A percentile compares a stretch with the other conserved stretches of the same genome.
Evolutionary conservation across 2,888 invertebrate species (phyloP).

Genomic region (Macrophya annulata): DNA sequence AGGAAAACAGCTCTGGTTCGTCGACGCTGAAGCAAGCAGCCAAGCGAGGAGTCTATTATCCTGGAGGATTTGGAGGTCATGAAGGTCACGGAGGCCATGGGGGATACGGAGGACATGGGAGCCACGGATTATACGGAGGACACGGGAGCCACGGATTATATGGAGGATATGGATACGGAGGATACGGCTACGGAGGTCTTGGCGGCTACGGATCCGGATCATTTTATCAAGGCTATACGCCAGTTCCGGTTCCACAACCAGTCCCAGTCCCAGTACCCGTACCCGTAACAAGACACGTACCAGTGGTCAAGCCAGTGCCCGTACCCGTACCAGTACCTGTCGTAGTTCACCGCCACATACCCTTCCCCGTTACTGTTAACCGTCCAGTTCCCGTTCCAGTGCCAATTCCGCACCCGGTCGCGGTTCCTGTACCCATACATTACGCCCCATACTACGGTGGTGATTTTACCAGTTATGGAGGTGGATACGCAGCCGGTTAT

Average conservation of each 20-base stretch:
- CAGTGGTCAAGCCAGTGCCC: conserved; percentile 47
- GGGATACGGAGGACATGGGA: conserved; percentile 26
- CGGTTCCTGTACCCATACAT: conserved; percentile 36
- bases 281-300: conserved; percentile 50
- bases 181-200: conserved; percentile 47
- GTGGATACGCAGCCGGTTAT: conserved; percentile 45
- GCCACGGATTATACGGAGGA: conserved; percentile 20
- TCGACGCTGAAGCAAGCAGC: conserved; percentile 40
- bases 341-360: conserved; percentile 53
- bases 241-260: conserved; percentile 51
- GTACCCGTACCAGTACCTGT: conserved; percentile 48
- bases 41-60: conserved; percentile 49
- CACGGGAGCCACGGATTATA: conserved; percentile 37
- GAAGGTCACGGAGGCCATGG: conserved; percentile 33
- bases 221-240: conserved; percentile 43
- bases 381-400: conserved; percentile 51
- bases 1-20: conserved; percentile 31
- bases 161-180: conserved; percentile 40
- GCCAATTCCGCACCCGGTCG: conserved; percentile 46
- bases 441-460: conserved; percentile 49
- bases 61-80: conserved; percentile 42
- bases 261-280: conserved; percentile 47
- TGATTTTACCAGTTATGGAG: conserved; percentile 37
- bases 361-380: conserved; percentile 45
- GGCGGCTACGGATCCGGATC: conserved; percentile 44